Percentiles rank a stretch among this genome's conserved stretches.
Evolutionary conservation across 2,113 vertebrate species (phyloP).

Genomic region (Epinephelus lanceolatus): DNA sequence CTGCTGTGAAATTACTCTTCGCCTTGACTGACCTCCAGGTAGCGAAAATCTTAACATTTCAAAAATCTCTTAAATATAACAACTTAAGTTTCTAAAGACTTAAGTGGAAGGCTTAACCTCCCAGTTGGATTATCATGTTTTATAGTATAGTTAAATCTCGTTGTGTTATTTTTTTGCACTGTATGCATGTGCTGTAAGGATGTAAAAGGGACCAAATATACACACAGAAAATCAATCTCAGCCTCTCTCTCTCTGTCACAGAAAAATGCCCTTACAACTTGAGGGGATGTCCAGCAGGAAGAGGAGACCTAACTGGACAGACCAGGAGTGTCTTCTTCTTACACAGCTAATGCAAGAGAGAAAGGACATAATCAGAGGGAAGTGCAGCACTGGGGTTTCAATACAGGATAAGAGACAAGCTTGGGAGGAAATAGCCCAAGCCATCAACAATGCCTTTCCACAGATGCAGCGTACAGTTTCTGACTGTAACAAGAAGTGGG

Average conservation of each 20-base stretch:
- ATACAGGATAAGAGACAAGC: slow-evolving; percentile 63
- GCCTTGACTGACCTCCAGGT: slow-evolving; percentile 2
- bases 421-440: slow-evolving; percentile 65
- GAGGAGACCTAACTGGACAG: slow-evolving; percentile 72
- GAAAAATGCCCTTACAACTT: slow-evolving; percentile 41
- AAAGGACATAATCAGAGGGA: slow-evolving; percentile 63
- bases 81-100: slow-evolving; percentile 46
- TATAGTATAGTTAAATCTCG: not conserved
- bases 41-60: not conserved
- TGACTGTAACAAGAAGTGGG: slow-evolving; percentile 77
- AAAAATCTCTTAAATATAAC: slow-evolving; percentile 50
- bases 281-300: slow-evolving; percentile 60
- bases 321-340: slow-evolving; percentile 70
- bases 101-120: slow-evolving; percentile 23
- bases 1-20: not conserved
- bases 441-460: slow-evolving; percentile 68
- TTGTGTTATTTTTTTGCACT: not conserved
- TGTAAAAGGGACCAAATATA: not conserved
- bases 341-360: slow-evolving; percentile 64
- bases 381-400: slow-evolving; percentile 55
- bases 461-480: slow-evolving; percentile 61
- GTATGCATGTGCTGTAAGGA: not conserved
- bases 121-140: not conserved
- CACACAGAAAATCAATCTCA: not conserved
- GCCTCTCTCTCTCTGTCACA: not conserved